Evolutionary conservation across 2,797 vertebrate species (phyloP), one percentile per base, ranked within the genome.

Genomic region (Thripadectes ignobilis): DNA sequence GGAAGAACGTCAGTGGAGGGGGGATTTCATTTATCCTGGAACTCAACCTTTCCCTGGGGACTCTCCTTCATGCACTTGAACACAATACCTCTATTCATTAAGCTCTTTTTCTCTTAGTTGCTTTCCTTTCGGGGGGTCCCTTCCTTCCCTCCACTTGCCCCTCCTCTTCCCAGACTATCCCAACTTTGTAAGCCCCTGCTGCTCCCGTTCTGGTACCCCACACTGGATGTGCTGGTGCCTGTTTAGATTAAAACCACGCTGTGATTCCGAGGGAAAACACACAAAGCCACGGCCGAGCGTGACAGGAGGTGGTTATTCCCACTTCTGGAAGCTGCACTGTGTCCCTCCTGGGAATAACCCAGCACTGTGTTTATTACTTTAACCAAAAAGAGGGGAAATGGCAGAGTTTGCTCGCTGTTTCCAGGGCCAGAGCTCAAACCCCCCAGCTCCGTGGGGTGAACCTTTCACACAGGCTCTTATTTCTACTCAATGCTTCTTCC

Each of bases 21-120:
- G 66, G 93, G 67, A 95, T 92, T 91, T 95, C 54, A 88, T 89
- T 96, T 94, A 85, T 87, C 74, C 90, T 93, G 91, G 69, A 97
- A 90, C 71, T 34, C 66, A 95, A 94, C 76, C 92, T 90, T 91
- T 90, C 96, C 91, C 88, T 36, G 39, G 88, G 69, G 93, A 92
- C 81, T 36, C 69, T 48, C 55, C 9, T 84, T 66, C 68, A 24
- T 8, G 0, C 78, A 83, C 46, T 41, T 59, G 4, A 78, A 89
- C 34, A 97, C 94, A 97, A 96, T 95, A 83, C 76, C 69, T 68
- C 96, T 46, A 96, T 97, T 97, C 96, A 97, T 61, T 36, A 58
- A 59, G 76, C 2, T 1, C 55, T 90, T 92, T 92, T 89, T 68
- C 93, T 48, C 51, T 41, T 41, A 75, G 75, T 51, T 63, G 85